Base-by-base conservation (phyloP, 2,888 invertebrate species). In the Allolobophora icterica region DNA sequence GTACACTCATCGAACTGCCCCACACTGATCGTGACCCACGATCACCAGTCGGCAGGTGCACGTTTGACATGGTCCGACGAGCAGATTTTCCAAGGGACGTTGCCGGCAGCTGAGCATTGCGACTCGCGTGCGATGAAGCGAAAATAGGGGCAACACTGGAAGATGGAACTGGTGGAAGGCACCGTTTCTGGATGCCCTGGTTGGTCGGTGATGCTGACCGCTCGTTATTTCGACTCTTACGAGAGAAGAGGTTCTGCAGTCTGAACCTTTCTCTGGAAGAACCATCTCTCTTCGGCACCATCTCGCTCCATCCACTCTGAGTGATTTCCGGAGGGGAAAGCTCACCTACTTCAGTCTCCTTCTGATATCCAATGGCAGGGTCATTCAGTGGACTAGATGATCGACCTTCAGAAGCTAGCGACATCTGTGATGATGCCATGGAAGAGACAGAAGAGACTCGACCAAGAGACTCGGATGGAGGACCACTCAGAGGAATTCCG, bases 401-500 rank as follows among this genome's bases (percentile, higher is more conserved):
- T 35, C 40, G 89, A 87, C 24, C 52, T 24, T 90, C 52, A 0
- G 42, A 40, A 21, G 34, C 87, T 8, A 38, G 84, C 13, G 90
- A 84, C 34, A 42, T 35, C 84, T 83, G 40, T 0, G 35, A 38
- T 17, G 90, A 90, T 0, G 35, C 33, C 58, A 52, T 58, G 33
- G 71, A 45, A 34, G 71, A 71, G 58, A 90, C 71, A 4, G 38
- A 52, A 15, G 52, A 45, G 21, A 87, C 87, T 3, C 87, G 30
- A 17, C 38, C 87, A 30, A 87, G 87, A 35, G 87, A 87, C 19
- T 87, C 87, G n/a, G 89, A n/a, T 30, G 84, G 21, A 30, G 92
- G 92, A 35, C 38, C 38, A 45, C 83, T 91, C 83, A 92, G 91
- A 21, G 93, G 93, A 89, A 93, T 92, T 24, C 93, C 93, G 15